Base-by-base conservation (phyloP, 2,888 invertebrate genomes). In the Epinotia bilunana region DNA sequence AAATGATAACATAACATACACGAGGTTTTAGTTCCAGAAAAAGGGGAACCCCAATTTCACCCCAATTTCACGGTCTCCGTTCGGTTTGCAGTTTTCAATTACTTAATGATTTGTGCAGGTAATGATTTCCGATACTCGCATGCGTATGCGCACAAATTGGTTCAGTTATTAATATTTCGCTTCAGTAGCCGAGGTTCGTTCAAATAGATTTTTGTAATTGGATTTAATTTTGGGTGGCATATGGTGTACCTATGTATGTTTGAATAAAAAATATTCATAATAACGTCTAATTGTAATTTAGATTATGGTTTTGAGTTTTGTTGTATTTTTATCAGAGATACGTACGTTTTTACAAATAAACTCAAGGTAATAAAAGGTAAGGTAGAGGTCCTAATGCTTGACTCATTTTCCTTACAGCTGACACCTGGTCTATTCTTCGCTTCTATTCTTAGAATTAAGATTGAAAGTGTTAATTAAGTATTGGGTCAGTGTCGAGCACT, bases 41-140 rank as follows among this genome's bases (percentile, higher is more conserved):
- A 20, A 12, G 11, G 11, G 18, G 67, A 77, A 68, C 67, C 72
- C 74, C 62, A 64, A 71, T 16, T 67, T 57, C 76, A 58, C 78
- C 78, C 79, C 77, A 83, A 85, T 84, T 84, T 88, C 85, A 88
- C 84, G 87, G 81, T 82, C 12, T 39, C 43, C 77, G 80, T 76
- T 74, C 77, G 57, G 82, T 78, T 80, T 73, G 79, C 79, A 78
- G 82, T 86, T 86, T 87, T 85, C 85, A 85, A 86, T 88, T 28
- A 28, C 23, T 28, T 87, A 86, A 82, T 84, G 86, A 82, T 83
- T 84, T 84, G 70, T 79, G 80, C 79, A 65, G 71, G 80, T 87
- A 85, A 87, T 85, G 80, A 84, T 86, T 87, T 86, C 86, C 87
- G 81, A 83, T 83, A 82, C 43, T 63, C 61, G 61, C 61, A 73